These are phyloP conservation scores for Ophioninae sp. DNA, from an alignment of 2,888 invertebrate genomes.

Conservation along the genomic window DNA sequence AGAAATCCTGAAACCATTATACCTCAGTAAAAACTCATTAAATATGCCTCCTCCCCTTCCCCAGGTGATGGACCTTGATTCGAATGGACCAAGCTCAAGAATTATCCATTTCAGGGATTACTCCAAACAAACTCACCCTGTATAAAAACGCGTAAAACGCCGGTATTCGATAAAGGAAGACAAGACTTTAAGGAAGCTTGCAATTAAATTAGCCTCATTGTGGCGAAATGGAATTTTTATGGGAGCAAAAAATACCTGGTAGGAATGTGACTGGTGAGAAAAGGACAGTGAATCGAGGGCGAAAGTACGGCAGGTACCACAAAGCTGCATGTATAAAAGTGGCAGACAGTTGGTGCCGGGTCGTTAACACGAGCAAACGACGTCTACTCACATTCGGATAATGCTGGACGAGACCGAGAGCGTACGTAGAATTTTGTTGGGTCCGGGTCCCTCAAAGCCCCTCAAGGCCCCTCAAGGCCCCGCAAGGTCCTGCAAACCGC, in stretches of 20 bases:
- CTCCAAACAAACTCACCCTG: too few species aligned
- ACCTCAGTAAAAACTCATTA: too few species aligned
- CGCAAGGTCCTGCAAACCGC: background rate
- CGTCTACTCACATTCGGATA: slow-evolving; percentile 24
- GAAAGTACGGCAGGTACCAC: slow-evolving; percentile 54
- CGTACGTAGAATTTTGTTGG: slow-evolving; percentile 34
- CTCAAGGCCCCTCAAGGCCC: background rate
- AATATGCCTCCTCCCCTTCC: too few species aligned
- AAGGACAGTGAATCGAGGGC: slow-evolving; percentile 61
- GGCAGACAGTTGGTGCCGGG: slow-evolving; percentile 3
- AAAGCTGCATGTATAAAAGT: slow-evolving; percentile 48
- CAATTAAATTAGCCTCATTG: slow-evolving; percentile 38
- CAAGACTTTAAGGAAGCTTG: background rate
- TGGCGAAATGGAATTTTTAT: slow-evolving; percentile 27
- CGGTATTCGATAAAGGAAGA: slow-evolving; percentile 12
- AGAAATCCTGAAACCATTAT: too few species aligned
- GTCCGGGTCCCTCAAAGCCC: background rate
- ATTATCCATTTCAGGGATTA: too few species aligned
- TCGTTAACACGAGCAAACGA: slow-evolving; percentile 33
- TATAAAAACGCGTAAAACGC: too few species aligned
- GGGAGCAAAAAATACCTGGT: slow-evolving; percentile 21
- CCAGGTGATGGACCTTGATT: too few species aligned
- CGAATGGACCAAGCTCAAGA: too few species aligned
- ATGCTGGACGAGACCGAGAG: slow-evolving; percentile 20
- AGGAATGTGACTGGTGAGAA: slow-evolving; percentile 11